Evolutionary conservation across 2,113 vertebrate genomes (phyloP), one percentile per base, ranked within the genome.

Genomic region (Zosterops lateralis): DNA sequence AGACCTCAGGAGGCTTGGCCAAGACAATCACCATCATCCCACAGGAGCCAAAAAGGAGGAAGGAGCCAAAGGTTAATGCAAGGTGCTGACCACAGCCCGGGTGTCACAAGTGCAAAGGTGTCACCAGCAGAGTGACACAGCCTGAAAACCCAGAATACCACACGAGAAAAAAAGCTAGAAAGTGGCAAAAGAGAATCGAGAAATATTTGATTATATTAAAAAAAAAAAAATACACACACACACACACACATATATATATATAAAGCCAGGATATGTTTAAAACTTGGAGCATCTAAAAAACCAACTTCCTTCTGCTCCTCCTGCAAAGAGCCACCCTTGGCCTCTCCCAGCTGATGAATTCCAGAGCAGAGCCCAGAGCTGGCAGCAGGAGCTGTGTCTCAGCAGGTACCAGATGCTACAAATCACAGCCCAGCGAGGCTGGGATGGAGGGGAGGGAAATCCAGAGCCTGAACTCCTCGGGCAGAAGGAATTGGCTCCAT

Each of bases 91-190:
- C n/a, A 44, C 38, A 56, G 4, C 4, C 3, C 1, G 12, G 18
- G 31, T 12, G 12, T 17, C 31, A 71, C 17, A 4, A 38, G 10
- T 4, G 36, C 42, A 28, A 8, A 16, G 3, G 22, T 51, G 48
- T 36, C 70, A 54, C 14, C 47, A 36, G 3, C 2, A 3, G 18
- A 11, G 19, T n/a, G 70, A 36, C 19, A 40, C 34, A 54, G 9
- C 44, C 87, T 81, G 48, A 36, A 86, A 75, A 91, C 10, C 7
- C 50, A 47, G n/a, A 32, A 7, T 25, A 32, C 10, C n/a, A 18
- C 0, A 44, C 47, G 10, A 40, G 22, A 1, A 42, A 72, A 60
- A 60, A n/a, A n/a, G 3, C 5, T 3, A 48, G 8, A 4, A 67
- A 65, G 34, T 14, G 4, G 26, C 9, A 54, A 60, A 92, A 47